Evolutionary conservation across 1,140 invertebrate species (phyloP), one percentile per base, ranked within the genome.

Genomic region (Eurosta solidaginis): DNA sequence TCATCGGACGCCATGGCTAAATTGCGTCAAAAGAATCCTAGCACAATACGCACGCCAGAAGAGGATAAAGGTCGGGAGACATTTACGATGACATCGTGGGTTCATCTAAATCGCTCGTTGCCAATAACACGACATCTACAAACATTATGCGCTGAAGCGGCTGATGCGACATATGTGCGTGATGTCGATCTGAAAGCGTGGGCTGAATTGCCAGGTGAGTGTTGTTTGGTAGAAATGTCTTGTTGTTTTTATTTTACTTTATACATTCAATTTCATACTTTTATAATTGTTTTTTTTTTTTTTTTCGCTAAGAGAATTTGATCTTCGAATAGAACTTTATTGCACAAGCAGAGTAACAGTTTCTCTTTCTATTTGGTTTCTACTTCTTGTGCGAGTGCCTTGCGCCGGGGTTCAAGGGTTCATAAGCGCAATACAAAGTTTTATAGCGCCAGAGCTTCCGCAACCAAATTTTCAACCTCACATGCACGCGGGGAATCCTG

Each of bases 1-100:
- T 96, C 96, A 1, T 94, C 96, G 17, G 97, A 98, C 89, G 96
- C 96, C 20, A 98, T 98, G 95, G 94, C 96, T n/a, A 98, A 98
- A 89, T 88, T 98, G n/a, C 90, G 96, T 89, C 96, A 98, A 90
- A 95, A 95, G 93, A 95, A 95, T 87, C 94, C 94, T 29, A 92
- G 93, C 76, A 93, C 94, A 27, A 91, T 96, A 20, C 89, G 96
- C 50, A 92, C 93, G 1, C 95, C 97, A 0, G 97, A 98, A 86
- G 96, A 97, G 82, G 95, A 97, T 83, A 92, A 93, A 81, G 94
- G 94, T 3, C 92, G 92, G 82, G 92, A 93, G 25, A 95, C 94
- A 84, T 92, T 93, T 77, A 93, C 93, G 0, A 93, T 96, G 91
- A 95, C 96, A 82, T 91, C 96, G 14, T 93, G 93, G 88, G 91